Percentiles rank a stretch among this genome's conserved stretches.
These are phyloP conservation scores for Cantharis rufa DNA, from an alignment of 2,888 invertebrate genomes.

Conservation along the genomic window DNA sequence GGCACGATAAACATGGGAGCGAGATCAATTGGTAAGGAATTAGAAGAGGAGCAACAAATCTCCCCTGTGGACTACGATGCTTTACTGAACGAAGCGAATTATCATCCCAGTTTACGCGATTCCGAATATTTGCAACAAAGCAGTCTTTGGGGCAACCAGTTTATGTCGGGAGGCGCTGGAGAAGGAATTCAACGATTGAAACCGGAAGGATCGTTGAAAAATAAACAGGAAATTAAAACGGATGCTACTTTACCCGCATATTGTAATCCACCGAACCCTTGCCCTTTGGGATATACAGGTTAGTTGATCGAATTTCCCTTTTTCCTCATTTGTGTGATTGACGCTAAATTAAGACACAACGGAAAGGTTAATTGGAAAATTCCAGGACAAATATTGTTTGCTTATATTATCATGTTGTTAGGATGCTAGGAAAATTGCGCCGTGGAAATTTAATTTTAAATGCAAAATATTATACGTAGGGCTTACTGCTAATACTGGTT, in stretches of 20 bases:
- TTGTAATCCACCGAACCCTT: slow-evolving; percentile 99
- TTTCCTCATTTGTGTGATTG: not conserved
- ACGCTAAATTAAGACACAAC: not conserved
- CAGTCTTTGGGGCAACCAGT: slow-evolving; percentile 68
- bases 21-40: slow-evolving; percentile 42
- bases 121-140: slow-evolving; percentile 88
- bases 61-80: slow-evolving; percentile 72
- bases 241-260: slow-evolving; percentile 95
- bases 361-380: not conserved
- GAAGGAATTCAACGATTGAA: slow-evolving; percentile 72
- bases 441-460: not conserved
- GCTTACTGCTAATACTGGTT: not conserved
- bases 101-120: slow-evolving; percentile 81
- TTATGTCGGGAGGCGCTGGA: slow-evolving; percentile 76
- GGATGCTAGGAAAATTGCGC: not conserved
- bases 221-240: slow-evolving; percentile 79
- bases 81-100: slow-evolving; percentile 63
- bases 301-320: slow-evolving; percentile 35
- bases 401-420: not conserved
- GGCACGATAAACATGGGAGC: slow-evolving; percentile 49
- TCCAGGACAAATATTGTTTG: not conserved
- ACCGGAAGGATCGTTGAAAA: slow-evolving; percentile 62
- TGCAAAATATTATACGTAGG: not conserved
- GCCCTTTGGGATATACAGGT: slow-evolving; percentile 92
- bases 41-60: slow-evolving; percentile 61